These are phyloP conservation scores for Sepiola atlantica DNA, from an alignment of 2,888 invertebrate species.

Conservation along the genomic window DNA sequence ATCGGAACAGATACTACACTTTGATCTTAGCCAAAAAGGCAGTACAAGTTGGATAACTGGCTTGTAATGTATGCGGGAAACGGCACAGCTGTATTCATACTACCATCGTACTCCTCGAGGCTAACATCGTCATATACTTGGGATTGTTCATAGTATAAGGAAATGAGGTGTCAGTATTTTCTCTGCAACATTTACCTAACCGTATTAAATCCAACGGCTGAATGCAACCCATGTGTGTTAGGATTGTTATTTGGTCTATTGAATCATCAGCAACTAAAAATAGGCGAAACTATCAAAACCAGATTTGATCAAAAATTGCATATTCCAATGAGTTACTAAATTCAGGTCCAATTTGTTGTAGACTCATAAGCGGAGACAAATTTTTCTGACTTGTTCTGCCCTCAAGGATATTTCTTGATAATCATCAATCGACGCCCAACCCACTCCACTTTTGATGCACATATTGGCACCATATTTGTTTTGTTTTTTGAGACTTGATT, in stretches of 20 bases:
- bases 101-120: no score
- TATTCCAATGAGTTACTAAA: not conserved
- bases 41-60: no score
- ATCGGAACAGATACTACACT: no score
- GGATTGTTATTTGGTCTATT: not conserved
- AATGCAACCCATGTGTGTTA: not conserved
- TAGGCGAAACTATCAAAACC: not conserved
- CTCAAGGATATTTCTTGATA: constrained; percentile 22
- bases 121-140: no score
- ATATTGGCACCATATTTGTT: no score
- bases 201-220: not conserved
- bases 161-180: no score
- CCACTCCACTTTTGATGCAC: not conserved
- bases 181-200: no score
- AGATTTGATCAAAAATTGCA: not conserved
- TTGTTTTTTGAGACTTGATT: not conserved
- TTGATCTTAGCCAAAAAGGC: no score
- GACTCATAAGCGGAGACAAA: not conserved
- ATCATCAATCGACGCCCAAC: not conserved
- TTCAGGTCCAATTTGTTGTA: constrained; percentile 5
- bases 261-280: not conserved
- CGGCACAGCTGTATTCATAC: no score
- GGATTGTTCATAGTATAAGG: no score
- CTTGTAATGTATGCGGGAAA: no score
- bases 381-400: not conserved